phyloP scores from a whole-genome alignment of 2,888 invertebrate species.

The Hipparchia semele region DNA sequence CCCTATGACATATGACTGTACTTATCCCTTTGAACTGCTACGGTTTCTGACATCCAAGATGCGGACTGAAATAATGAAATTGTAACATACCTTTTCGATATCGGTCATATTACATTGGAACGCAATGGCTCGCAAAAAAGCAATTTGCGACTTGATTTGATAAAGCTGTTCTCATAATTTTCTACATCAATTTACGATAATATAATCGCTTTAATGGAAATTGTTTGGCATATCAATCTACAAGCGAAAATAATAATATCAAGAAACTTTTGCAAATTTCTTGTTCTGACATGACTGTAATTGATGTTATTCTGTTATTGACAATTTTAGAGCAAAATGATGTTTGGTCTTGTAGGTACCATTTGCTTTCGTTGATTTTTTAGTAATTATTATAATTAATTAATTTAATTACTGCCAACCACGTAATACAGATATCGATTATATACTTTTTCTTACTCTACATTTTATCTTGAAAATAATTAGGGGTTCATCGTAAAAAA shows the following conservation, averaged over 20 bases:
- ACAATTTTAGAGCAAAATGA: too few relatives aligned
- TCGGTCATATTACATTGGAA: conserved; percentile 36
- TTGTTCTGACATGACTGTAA: too few relatives aligned
- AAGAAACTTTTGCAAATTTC: too few relatives aligned
- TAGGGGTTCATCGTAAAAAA: too few relatives aligned
- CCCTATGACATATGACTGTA: conserved; percentile 64
- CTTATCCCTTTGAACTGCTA: conserved; percentile 74
- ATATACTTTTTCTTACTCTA: too few relatives aligned
- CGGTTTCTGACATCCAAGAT: conserved; percentile 68
- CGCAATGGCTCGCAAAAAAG: conserved; percentile 45
- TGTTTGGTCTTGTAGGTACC: too few relatives aligned
- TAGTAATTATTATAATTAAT: too few relatives aligned
- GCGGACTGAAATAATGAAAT: conserved; percentile 60
- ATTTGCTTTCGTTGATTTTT: too few relatives aligned
- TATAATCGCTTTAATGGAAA: conserved; percentile 5
- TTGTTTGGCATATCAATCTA: conserved; percentile 4
- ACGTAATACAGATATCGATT: too few relatives aligned
- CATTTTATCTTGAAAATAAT: too few relatives aligned
- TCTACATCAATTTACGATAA: conserved; percentile 15
- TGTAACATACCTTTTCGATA: conserved; percentile 27
- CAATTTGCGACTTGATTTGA: conserved; percentile 27
- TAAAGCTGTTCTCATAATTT: conserved; percentile 26
- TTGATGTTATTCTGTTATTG: too few relatives aligned
- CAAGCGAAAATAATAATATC: not conserved
- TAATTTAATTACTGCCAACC: too few relatives aligned